Evolutionary conservation across 2,797 vertebrate genomes (phyloP), one percentile per base, ranked within the genome.

Genomic region (Esox lucius): DNA sequence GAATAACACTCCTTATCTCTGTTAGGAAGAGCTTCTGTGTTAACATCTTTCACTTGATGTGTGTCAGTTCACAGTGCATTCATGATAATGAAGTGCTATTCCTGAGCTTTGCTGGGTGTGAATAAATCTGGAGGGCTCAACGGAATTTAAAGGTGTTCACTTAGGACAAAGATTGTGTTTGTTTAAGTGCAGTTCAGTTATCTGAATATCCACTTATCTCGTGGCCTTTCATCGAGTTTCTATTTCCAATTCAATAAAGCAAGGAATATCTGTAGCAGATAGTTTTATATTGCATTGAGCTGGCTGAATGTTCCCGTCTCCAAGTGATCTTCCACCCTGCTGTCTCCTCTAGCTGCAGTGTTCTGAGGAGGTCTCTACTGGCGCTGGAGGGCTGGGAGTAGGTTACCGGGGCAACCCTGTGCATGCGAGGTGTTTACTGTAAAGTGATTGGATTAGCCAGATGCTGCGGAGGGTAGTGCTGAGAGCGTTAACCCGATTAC

Each of bases 401-500:
- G 81, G 90, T 90, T 88, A 84, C 87, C 85, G 3, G 66, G 89
- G 86, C 82, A 89, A 89, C 87, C 83, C 76, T 62, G 78, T 73
- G 51, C 83, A 80, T 87, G 84, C 75, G 79, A 86, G 83, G 78
- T 76, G 49, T 87, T 86, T 83, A 82, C 83, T 80, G 66, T 80
- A 84, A 79, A 81, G 74, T 5, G 78, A 87, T 88, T 87, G 88
- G 90, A 91, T 92, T 90, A 89, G 80, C 68, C 75, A 73, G 75
- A 84, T 76, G 81, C 82, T 85, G 78, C 68, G 22, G 70, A 73
- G 81, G 83, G 81, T 73, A 75, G 81, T 28, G 84, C 81, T 86
- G 86, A 85, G 82, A 88, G 83, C 76, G 91, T 89, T 87, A 92
- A 90, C 89, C 82, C 35, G 80, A 89, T 89, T 88, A 87, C 82